A percentile compares a stretch with the other conserved stretches of the same genome.
These are phyloP conservation scores for Phyllotreta cruciferae DNA, from an alignment of 2,888 invertebrate species.

Conservation along the genomic window DNA sequence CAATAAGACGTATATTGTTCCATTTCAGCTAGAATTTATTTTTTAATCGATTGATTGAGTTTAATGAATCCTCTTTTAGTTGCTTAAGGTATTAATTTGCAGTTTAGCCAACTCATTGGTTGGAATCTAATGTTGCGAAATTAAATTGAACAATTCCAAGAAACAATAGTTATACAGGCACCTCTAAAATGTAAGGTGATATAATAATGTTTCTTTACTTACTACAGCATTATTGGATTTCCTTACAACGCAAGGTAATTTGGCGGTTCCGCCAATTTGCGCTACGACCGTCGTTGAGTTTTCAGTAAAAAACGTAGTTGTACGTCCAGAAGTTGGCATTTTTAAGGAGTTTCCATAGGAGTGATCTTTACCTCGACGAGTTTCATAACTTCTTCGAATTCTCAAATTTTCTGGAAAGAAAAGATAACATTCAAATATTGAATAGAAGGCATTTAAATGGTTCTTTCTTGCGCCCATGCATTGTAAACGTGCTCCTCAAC, in stretches of 20 bases:
- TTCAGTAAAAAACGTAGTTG: conserved; percentile 60
- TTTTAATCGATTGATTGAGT: no score
- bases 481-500: no score
- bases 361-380: conserved; percentile 10
- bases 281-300: conserved; percentile 63
- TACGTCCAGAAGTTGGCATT: neutral
- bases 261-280: conserved; percentile 63
- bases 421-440: no score
- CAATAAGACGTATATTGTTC: conserved; percentile 7
- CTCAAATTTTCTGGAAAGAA: conserved; percentile 3
- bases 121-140: no score
- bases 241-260: conserved; percentile 62
- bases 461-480: no score
- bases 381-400: conserved; percentile 10
- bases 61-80: no score
- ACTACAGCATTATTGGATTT: conserved; percentile 64
- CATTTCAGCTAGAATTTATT: conserved; percentile 9
- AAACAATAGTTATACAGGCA: no score
- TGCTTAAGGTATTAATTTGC: no score
- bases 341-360: conserved; percentile 10
- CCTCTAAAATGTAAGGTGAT: no score
- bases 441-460: no score
- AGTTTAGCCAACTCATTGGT: no score
- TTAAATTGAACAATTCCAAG: no score
- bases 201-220: conserved; percentile 54